These are phyloP conservation scores for Ancistrus triradiatus DNA, from an alignment of 2,113 vertebrate genomes.

Conservation along the genomic window DNA sequence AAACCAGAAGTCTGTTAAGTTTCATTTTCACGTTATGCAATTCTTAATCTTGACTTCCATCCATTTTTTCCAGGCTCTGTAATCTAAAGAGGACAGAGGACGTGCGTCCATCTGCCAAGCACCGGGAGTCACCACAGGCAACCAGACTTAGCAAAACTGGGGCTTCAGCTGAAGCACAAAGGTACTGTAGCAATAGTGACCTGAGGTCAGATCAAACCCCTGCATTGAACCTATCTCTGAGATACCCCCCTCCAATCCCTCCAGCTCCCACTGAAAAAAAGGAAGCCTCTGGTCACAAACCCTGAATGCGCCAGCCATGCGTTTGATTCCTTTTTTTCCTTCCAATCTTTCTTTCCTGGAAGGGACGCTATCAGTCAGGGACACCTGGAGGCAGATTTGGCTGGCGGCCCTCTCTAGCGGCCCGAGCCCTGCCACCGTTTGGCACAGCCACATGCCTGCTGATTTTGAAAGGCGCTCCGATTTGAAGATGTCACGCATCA, in stretches of 20 bases:
- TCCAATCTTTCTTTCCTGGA: conserved; percentile 41
- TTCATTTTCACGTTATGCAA: no score
- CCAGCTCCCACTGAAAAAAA: neutral
- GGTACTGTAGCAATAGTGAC: conserved; percentile 51
- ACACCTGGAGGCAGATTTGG: conserved; percentile 69
- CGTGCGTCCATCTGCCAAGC: no score
- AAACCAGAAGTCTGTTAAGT: no score
- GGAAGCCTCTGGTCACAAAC: conserved; percentile 2
- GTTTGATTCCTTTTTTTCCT: conserved; percentile 40
- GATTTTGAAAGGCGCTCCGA: conserved; percentile 48
- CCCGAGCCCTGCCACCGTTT: conserved; percentile 28
- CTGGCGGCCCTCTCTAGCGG: conserved; percentile 55
- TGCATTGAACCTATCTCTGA: conserved; percentile 15
- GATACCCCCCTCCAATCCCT: neutral
- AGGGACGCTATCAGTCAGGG: conserved; percentile 65
- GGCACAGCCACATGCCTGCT: conserved; percentile 29
- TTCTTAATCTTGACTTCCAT: no score
- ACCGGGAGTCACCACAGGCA: conserved; percentile 15
- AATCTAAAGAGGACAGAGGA: conserved; percentile 10
- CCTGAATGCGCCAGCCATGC: conserved; percentile 51
- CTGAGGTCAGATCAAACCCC: conserved; percentile 18
- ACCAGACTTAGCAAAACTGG: conserved; percentile 13
- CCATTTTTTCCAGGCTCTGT: conserved; percentile 37
- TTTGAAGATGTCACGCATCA: conserved; percentile 52
- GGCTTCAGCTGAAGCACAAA: conserved; percentile 36